Percentiles rank a stretch among this genome's conserved stretches.
Conservation (phyloP, 2,113 vertebrate genomes). For the Phodopus roborovskii region DNA sequence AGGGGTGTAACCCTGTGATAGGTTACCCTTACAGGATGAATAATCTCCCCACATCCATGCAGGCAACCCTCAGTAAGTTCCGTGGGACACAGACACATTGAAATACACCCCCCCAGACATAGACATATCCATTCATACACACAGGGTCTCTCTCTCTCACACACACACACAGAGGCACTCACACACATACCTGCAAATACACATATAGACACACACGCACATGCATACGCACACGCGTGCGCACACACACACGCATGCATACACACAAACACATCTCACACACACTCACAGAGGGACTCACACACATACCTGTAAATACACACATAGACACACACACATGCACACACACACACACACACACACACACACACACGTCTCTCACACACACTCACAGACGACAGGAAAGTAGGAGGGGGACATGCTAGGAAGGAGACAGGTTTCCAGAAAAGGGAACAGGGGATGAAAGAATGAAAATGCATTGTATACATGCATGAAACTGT, state of each 20-base stretch:
- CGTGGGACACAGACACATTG: not conserved
- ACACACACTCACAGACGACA: not conserved
- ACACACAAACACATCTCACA: not conserved
- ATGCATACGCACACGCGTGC: no score
- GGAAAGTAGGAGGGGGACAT: not conserved
- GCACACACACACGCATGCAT: no score
- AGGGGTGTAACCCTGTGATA: not conserved
- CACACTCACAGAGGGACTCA: not conserved
- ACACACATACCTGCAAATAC: not conserved
- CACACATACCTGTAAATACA: no score
- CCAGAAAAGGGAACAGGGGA: not conserved
- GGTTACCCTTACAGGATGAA: not conserved
- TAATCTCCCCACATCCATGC: not conserved
- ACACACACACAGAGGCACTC: no score
- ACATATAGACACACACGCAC: no score
- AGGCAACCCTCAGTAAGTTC: not conserved
- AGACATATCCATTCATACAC: no score
- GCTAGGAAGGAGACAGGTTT: not conserved
- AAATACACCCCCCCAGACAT: not conserved
- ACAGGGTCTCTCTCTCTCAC: no score
- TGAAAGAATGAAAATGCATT: not conserved
- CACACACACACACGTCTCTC: not conserved
- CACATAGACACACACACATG: no score
- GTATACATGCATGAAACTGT: not conserved
- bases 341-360: no score